phyloP scores from a whole-genome alignment of 2,888 invertebrate species.

The Laspeyria flexula region DNA sequence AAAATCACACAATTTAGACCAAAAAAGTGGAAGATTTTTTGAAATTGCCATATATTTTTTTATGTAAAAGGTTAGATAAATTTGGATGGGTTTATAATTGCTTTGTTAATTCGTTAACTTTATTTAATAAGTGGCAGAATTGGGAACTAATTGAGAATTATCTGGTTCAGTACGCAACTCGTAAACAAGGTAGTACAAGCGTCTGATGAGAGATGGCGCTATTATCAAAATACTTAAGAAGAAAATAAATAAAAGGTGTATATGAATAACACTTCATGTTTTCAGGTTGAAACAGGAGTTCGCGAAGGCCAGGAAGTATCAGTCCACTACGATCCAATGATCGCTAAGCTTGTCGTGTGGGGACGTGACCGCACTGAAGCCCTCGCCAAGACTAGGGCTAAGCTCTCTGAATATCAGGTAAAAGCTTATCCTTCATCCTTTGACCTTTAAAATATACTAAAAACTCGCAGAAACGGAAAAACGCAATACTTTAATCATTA shows the following conservation, averaged over 20 bases:
- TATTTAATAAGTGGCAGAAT: background rate
- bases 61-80: no score
- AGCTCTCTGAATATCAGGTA: conserved; percentile 95
- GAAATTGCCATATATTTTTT: no score
- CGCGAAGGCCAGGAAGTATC: conserved; percentile 97
- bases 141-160: background rate
- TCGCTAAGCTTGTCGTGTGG: conserved; percentile 99
- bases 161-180: background rate
- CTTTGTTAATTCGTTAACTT: no score
- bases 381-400: conserved; percentile 90
- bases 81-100: no score
- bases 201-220: background rate
- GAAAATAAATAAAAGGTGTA: no score
- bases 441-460: no score
- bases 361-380: conserved; percentile 93
- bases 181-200: background rate
- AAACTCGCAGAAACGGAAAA: no score
- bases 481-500: no score
- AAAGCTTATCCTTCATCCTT: no score
- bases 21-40: no score
- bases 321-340: conserved; percentile 99
- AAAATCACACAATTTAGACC: no score
- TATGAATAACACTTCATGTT: background rate
- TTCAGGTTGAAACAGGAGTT: conserved; percentile 94
- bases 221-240: background rate